These are phyloP conservation scores for Eleginops maclovinus DNA, from an alignment of 2,113 vertebrate genomes.

Conservation along the genomic window DNA sequence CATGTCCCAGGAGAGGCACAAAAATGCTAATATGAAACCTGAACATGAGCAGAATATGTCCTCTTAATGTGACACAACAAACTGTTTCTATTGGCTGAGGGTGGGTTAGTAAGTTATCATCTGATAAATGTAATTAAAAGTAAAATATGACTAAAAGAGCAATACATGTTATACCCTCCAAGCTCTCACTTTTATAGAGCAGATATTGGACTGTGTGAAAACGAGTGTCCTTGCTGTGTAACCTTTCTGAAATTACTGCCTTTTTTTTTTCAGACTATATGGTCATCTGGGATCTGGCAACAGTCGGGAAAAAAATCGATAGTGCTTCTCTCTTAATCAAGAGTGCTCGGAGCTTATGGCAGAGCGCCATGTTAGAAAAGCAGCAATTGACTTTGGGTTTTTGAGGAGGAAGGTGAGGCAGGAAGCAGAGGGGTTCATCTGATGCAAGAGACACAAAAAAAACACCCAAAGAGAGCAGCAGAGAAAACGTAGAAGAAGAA, in stretches of 20 bases:
- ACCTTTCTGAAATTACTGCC: constrained; percentile 34
- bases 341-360: constrained; percentile 69
- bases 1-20: no score
- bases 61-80: no score
- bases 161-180: not conserved
- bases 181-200: not conserved
- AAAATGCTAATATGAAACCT: no score
- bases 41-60: no score
- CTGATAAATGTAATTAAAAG: constrained; percentile 1
- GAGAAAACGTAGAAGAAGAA: constrained; percentile 1
- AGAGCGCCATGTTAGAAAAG: constrained; percentile 57
- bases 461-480: not conserved
- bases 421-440: constrained; percentile 9
- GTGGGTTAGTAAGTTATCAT: not conserved
- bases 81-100: no score
- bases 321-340: constrained; percentile 71
- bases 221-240: constrained; percentile 45
- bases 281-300: constrained; percentile 49
- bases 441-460: not conserved
- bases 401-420: constrained; percentile 53
- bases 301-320: constrained; percentile 66
- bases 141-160: not conserved
- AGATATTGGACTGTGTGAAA: constrained; percentile 17
- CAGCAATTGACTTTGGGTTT: constrained; percentile 64
- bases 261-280: constrained; percentile 35